A percentile compares a stretch with the other conserved stretches of the same genome.
Conservation (phyloP, 2,888 invertebrate genomes). For the Yponomeuta plumbellus region DNA sequence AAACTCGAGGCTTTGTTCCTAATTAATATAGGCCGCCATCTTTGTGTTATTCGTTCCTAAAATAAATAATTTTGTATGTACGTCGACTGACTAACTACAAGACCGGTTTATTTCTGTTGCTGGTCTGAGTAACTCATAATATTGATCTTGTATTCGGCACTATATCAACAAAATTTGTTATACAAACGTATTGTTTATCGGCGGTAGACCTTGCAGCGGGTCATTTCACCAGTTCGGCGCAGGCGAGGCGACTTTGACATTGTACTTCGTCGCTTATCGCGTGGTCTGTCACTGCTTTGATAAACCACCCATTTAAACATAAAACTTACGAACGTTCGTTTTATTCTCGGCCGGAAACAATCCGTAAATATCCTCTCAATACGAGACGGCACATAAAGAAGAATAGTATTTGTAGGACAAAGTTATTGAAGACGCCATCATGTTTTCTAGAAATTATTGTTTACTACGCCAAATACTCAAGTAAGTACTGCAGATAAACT, state of each 20-base stretch:
- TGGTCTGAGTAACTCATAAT: too few relatives aligned
- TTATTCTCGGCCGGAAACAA: neutral
- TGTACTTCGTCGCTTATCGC: neutral
- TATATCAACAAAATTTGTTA: neutral
- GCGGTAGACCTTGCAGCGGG: neutral
- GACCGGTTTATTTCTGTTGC: too few relatives aligned
- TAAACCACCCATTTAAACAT: neutral
- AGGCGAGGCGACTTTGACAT: neutral
- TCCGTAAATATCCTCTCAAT: too few relatives aligned
- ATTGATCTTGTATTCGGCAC: neutral
- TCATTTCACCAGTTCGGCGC: neutral
- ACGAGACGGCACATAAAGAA: too few relatives aligned
- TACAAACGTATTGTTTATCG: constrained; percentile 3
- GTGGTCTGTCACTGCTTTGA: neutral
- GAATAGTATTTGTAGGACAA: too few relatives aligned
- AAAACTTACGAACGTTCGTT: neutral
- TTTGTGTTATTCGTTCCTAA: neutral
- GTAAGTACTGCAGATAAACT: too few relatives aligned
- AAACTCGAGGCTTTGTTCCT: neutral
- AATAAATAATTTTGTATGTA: neutral
- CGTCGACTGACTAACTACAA: too few relatives aligned
- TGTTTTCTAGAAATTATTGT: too few relatives aligned
- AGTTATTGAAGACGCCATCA: too few relatives aligned
- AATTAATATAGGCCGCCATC: neutral
- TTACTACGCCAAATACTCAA: too few relatives aligned